Evolutionary conservation across 1,140 invertebrate genomes (phyloP).

Genomic region (Caligus rogercresseyi): DNA sequence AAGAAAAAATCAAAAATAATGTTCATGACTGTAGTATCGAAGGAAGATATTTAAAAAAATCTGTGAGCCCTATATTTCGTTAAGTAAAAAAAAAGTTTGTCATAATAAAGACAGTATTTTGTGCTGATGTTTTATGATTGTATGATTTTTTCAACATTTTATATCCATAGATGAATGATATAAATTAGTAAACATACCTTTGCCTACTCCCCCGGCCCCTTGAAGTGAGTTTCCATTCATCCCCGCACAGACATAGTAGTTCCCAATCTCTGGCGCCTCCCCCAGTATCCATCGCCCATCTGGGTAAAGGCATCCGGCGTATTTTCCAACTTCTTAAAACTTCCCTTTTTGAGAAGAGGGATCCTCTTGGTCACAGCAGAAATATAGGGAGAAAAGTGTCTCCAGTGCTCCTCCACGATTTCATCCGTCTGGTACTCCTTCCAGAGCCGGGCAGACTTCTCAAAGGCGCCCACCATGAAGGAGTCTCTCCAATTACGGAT

Average conservation of each 20-base stretch:
- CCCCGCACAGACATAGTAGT: slow-evolving; percentile 87
- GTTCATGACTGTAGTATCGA: too few species aligned
- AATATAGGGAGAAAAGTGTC: slow-evolving; percentile 13
- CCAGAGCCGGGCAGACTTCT: slow-evolving; percentile 31
- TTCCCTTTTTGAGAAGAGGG: slow-evolving; percentile 27
- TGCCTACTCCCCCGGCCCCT: slow-evolving; percentile 75
- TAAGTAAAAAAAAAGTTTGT: too few species aligned
- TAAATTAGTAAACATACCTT: too few species aligned
- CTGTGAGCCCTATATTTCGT: too few species aligned
- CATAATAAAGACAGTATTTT: too few species aligned
- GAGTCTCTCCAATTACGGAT: slow-evolving; percentile 32
- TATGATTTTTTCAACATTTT: too few species aligned
- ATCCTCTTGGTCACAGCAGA: slow-evolving; percentile 1
- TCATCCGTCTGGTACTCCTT: slow-evolving; percentile 4
- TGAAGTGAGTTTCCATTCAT: slow-evolving; percentile 54
- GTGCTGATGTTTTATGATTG: too few species aligned
- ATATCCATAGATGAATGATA: too few species aligned
- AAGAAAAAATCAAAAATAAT: too few species aligned
- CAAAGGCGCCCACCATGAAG: slow-evolving; percentile 35
- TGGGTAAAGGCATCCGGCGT: slow-evolving; percentile 85
- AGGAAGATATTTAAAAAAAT: too few species aligned
- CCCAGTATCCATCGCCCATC: slow-evolving; percentile 35
- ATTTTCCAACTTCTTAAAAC: slow-evolving; percentile 52
- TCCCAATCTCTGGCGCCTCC: slow-evolving; percentile 31
- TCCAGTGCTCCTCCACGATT: slow-evolving; percentile 20